phyloP scores from a whole-genome alignment of 2,797 vertebrate species.

The Lophotriccus pileatus region DNA sequence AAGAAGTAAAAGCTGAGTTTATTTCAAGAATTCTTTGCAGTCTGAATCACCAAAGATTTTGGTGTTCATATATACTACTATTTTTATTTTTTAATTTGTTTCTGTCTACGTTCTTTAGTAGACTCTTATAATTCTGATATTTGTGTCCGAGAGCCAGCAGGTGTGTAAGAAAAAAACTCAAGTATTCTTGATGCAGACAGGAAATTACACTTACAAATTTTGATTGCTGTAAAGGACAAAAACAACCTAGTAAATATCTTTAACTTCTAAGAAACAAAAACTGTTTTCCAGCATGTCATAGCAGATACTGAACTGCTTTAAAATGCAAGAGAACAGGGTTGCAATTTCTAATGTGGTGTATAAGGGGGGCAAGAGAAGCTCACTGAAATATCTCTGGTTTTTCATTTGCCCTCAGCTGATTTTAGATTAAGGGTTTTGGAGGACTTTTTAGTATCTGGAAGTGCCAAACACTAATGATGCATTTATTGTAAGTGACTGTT shows the following conservation, averaged over 20 bases:
- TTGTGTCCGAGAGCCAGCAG: background rate
- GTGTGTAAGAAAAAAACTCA: background rate
- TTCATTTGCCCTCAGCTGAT: background rate
- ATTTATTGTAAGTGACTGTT: background rate
- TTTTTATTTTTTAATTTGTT: background rate
- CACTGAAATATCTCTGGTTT: background rate
- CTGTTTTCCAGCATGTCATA: fast-evolving
- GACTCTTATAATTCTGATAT: background rate
- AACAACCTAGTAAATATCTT: background rate
- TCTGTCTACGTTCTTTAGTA: background rate
- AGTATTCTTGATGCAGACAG: background rate
- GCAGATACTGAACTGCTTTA: background rate
- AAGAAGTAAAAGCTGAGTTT: background rate
- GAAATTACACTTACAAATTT: background rate
- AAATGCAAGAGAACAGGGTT: background rate
- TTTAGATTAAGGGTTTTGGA: background rate
- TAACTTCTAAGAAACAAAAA: background rate
- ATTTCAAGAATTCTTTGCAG: background rate
- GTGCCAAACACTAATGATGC: background rate
- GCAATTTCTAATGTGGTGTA: background rate
- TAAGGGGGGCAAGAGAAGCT: background rate
- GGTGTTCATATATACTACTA: background rate
- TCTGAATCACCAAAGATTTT: background rate
- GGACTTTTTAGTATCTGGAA: background rate
- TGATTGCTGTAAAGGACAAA: background rate